Evolutionary conservation across 2,888 invertebrate species (phyloP).

Genomic region (Hoplodrina ambigua): DNA sequence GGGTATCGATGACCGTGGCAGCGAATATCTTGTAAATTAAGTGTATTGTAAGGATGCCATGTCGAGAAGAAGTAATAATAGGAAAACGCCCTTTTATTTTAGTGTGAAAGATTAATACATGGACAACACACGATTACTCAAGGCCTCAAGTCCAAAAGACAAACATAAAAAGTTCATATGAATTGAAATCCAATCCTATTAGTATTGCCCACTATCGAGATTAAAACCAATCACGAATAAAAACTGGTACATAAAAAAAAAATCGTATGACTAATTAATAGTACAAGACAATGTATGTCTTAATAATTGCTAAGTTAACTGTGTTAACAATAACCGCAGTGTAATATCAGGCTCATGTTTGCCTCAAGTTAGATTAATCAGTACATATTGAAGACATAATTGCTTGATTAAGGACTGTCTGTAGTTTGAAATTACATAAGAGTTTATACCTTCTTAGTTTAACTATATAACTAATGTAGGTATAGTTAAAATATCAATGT

Average conservation of each 20-base stretch:
- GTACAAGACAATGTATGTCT: constrained; percentile 10
- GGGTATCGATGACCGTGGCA: constrained; percentile 5
- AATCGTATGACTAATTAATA: constrained; percentile 5
- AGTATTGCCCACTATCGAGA: too few species aligned
- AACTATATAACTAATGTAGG: not conserved
- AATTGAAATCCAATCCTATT: too few species aligned
- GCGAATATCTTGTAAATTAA: constrained; percentile 12
- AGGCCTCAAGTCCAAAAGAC: too few species aligned
- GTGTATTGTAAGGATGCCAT: not conserved
- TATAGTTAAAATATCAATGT: not conserved
- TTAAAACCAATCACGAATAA: too few species aligned
- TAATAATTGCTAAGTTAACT: constrained; percentile 22
- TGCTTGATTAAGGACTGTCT: constrained; percentile 36
- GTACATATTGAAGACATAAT: constrained; percentile 49
- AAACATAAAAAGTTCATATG: too few species aligned
- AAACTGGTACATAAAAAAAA: too few species aligned
- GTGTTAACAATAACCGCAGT: constrained; percentile 29
- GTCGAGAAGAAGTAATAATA: too few species aligned
- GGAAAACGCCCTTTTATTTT: too few species aligned
- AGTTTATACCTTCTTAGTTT: not conserved
- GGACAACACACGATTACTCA: too few species aligned
- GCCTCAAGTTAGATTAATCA: constrained; percentile 47
- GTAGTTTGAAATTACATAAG: not conserved
- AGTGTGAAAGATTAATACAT: too few species aligned
- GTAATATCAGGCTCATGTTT: constrained; percentile 28